Evolutionary conservation across 2,113 vertebrate genomes (phyloP).

Genomic region (Peromyscus polionotus): DNA sequence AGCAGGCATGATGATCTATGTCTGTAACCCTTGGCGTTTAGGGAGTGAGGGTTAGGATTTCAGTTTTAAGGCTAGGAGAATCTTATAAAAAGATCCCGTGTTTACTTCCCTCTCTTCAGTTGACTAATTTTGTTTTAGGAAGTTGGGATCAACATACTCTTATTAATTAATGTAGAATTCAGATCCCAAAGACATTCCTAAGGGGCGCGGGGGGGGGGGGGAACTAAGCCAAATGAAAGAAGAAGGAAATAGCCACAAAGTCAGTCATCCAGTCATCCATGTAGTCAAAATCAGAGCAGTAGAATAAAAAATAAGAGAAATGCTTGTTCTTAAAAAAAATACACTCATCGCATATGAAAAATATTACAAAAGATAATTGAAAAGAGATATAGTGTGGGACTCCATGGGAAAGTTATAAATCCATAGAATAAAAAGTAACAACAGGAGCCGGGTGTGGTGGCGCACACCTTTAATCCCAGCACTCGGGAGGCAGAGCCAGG

Average conservation of each 20-base stretch:
- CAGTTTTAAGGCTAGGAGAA: too few species aligned
- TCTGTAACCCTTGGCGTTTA: background rate
- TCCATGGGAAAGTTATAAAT: background rate
- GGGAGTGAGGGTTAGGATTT: background rate
- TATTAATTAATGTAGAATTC: background rate
- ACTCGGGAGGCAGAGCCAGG: too few species aligned
- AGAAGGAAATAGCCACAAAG: background rate
- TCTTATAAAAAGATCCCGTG: background rate
- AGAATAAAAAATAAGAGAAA: background rate
- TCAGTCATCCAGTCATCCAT: background rate
- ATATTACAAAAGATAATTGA: background rate
- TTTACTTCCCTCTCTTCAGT: background rate
- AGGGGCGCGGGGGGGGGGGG: too few species aligned
- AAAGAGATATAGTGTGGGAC: background rate
- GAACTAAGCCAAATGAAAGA: background rate
- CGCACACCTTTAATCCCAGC: too few species aligned
- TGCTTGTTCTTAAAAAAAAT: background rate
- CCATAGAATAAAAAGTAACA: background rate
- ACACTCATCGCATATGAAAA: background rate
- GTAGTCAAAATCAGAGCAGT: background rate
- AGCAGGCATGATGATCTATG: background rate
- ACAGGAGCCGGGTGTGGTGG: too few species aligned
- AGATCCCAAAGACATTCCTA: too few species aligned
- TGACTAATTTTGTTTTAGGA: background rate
- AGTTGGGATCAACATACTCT: background rate